phyloP scores from a whole-genome alignment of 1,140 invertebrate genomes.

The Agrilus planipennis region DNA sequence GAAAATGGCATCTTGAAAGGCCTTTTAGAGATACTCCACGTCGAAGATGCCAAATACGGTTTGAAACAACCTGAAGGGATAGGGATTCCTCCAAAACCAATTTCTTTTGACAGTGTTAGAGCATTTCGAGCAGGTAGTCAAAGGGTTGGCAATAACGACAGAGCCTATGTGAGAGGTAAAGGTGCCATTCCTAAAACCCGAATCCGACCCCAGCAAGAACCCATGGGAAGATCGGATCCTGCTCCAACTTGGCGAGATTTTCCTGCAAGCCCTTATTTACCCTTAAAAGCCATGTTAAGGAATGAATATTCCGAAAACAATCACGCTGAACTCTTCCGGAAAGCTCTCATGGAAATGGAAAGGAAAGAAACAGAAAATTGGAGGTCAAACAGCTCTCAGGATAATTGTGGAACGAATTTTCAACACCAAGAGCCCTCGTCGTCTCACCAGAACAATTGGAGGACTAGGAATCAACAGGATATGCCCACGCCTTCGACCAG shows the following conservation, averaged over 20 bases:
- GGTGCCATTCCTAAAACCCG: not conserved
- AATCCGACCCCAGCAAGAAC: conserved; percentile 9
- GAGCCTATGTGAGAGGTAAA: conserved; percentile 21
- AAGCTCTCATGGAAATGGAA: too few species aligned
- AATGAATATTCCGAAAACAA: too few species aligned
- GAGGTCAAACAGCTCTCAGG: too few species aligned
- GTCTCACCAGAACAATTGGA: too few species aligned
- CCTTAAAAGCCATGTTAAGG: conserved; percentile 16
- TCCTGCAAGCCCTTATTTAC: conserved; percentile 25
- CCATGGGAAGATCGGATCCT: conserved; percentile 20
- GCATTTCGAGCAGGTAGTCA: conserved; percentile 44
- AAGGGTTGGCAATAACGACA: conserved; percentile 38
- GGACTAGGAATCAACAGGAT: too few species aligned
- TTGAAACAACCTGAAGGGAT: conserved; percentile 63
- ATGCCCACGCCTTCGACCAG: too few species aligned
- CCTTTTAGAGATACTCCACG: conserved; percentile 53
- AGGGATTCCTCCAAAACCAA: conserved; percentile 54
- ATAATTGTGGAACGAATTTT: too few species aligned
- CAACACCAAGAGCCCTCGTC: too few species aligned
- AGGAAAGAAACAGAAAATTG: too few species aligned
- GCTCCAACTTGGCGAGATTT: conserved; percentile 23
- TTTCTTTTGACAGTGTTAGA: not conserved
- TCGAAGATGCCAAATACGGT: conserved; percentile 59
- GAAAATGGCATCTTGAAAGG: conserved; percentile 63
- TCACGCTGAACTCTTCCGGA: too few species aligned